These are phyloP conservation scores for Oryzias curvinotus DNA, from an alignment of 2,113 vertebrate species.

Conservation along the genomic window DNA sequence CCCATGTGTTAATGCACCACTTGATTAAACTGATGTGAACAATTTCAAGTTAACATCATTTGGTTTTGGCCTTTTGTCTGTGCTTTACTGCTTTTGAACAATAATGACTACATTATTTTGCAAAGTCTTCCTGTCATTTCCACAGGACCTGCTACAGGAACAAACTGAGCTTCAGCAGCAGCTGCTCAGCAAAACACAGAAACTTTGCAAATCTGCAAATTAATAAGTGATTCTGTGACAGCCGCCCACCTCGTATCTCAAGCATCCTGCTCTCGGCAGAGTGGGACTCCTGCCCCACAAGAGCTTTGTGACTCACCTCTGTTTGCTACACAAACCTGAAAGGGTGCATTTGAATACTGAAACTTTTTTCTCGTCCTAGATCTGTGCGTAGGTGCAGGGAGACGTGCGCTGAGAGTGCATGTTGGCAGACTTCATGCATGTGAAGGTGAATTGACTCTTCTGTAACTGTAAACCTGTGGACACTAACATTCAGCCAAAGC, in stretches of 20 bases:
- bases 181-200: slow-evolving; percentile 11
- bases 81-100: too few species aligned
- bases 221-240: slow-evolving; percentile 67
- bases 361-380: slow-evolving; percentile 25
- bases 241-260: slow-evolving; percentile 66
- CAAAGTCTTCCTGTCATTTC: too few species aligned
- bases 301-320: slow-evolving; percentile 70
- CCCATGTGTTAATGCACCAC: too few species aligned
- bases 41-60: too few species aligned
- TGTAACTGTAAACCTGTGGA: too few species aligned
- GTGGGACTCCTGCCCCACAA: slow-evolving; percentile 43
- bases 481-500: background rate
- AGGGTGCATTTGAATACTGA: slow-evolving; percentile 60
- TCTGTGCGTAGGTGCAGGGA: slow-evolving; percentile 13
- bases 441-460: background rate
- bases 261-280: slow-evolving; percentile 56
- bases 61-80: too few species aligned
- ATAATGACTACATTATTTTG: too few species aligned
- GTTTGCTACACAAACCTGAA: slow-evolving; percentile 52
- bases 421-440: background rate
- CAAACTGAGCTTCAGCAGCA: background rate
- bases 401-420: background rate
- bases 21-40: too few species aligned
- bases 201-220: slow-evolving; percentile 48
- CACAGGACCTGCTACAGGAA: background rate